Evolutionary conservation across 2,888 invertebrate genomes (phyloP).

Genomic region (Drosophila atripex): DNA sequence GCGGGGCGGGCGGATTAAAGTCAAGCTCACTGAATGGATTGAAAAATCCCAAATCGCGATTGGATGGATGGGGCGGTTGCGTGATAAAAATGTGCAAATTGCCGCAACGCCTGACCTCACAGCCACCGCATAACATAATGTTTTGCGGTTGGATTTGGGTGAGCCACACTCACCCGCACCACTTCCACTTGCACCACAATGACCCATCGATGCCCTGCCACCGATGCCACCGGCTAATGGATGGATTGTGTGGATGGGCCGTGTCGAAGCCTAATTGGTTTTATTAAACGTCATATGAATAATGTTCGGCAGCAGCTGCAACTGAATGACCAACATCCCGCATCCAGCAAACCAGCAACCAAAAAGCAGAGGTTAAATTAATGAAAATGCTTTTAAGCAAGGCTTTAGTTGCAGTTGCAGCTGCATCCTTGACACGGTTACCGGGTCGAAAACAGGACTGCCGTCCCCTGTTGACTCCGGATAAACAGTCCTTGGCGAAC

Average conservation of each 20-base stretch:
- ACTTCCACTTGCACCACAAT: background rate
- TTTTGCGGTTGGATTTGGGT: slow-evolving; percentile 73
- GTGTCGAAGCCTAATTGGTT: slow-evolving; percentile 73
- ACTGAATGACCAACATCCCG: slow-evolving; percentile 5
- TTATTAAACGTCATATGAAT: slow-evolving; percentile 69
- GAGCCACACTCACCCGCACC: slow-evolving; percentile 14
- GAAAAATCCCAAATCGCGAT: slow-evolving; percentile 36
- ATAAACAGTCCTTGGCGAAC: slow-evolving; percentile 45
- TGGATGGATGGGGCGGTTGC: slow-evolving; percentile 1
- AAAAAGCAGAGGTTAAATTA: slow-evolving; percentile 39
- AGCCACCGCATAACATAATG: slow-evolving; percentile 76
- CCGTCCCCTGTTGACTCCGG: slow-evolving; percentile 37
- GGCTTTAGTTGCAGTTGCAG: background rate
- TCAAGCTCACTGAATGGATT: slow-evolving; percentile 26
- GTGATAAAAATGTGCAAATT: slow-evolving; percentile 62
- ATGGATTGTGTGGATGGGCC: slow-evolving; percentile 53
- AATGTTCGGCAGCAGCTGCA: slow-evolving; percentile 43
- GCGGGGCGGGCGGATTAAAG: slow-evolving; percentile 13
- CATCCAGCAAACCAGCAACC: slow-evolving; percentile 3
- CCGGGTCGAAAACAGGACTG: background rate
- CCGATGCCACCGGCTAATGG: slow-evolving; percentile 46
- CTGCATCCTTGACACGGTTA: slow-evolving; percentile 44
- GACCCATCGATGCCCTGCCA: slow-evolving; percentile 36
- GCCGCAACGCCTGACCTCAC: slow-evolving; percentile 72
- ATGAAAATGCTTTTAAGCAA: slow-evolving; percentile 37